phyloP scores from a whole-genome alignment of 2,888 invertebrate species.

The Apomyelois bistriatella region DNA sequence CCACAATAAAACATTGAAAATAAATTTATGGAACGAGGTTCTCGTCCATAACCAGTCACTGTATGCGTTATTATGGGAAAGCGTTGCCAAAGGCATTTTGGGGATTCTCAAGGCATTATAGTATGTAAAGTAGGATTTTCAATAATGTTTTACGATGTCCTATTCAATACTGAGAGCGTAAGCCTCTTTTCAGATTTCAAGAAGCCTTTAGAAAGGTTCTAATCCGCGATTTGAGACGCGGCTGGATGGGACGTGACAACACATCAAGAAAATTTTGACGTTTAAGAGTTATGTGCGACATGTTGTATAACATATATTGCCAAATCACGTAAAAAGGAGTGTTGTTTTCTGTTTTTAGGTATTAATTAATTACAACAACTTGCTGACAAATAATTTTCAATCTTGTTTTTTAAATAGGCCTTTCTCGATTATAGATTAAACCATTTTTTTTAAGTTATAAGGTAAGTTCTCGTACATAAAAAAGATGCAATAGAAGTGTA shows the following conservation, averaged over 20 bases:
- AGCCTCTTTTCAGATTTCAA: conserved; percentile 59
- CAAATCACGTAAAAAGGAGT: background rate
- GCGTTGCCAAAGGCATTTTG: conserved; percentile 23
- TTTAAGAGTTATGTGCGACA: background rate
- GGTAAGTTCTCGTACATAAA: too few species aligned
- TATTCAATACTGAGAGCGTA: conserved; percentile 50
- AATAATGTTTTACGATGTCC: conserved; percentile 51
- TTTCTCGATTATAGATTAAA: too few species aligned
- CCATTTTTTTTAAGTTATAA: too few species aligned
- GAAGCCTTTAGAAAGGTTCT: conserved; percentile 49
- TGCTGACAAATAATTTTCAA: too few species aligned
- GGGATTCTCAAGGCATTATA: conserved; percentile 33
- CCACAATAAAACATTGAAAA: conserved; percentile 11
- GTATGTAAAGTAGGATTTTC: conserved; percentile 41
- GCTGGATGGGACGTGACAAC: conserved; percentile 43
- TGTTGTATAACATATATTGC: background rate
- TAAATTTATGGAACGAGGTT: conserved; percentile 9
- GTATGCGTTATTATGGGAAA: conserved; percentile 10
- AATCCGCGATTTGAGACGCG: conserved; percentile 41
- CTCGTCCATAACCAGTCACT: conserved; percentile 5
- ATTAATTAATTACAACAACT: too few species aligned
- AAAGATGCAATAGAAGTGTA: too few species aligned
- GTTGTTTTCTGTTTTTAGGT: too few species aligned
- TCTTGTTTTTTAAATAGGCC: too few species aligned
- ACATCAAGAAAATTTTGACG: conserved; percentile 26